phyloP scores from a whole-genome alignment of 2,113 vertebrate species.

The Gobio gobio region DNA sequence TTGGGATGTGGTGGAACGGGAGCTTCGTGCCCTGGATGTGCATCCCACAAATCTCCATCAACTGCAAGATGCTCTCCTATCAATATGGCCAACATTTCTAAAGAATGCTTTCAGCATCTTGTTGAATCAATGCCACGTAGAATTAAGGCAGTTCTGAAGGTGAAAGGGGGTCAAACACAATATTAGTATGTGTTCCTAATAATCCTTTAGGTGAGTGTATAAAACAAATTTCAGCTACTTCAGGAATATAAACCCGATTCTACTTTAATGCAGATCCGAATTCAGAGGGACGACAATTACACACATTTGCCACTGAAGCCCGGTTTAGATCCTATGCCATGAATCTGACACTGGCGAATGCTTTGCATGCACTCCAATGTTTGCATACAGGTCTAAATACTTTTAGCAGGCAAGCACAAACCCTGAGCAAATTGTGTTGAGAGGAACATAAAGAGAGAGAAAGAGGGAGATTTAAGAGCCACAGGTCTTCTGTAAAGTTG shows the following conservation, averaged over 20 bases:
- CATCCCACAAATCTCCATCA: too few species aligned
- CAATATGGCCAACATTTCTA: too few species aligned
- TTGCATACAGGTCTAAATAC: background rate
- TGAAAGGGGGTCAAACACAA: too few species aligned
- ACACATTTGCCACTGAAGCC: background rate
- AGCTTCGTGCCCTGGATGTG: too few species aligned
- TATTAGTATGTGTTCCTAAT: too few species aligned
- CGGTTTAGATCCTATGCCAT: background rate
- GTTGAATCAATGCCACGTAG: too few species aligned
- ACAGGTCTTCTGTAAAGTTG: background rate
- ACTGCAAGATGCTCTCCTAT: too few species aligned
- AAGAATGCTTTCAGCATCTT: too few species aligned
- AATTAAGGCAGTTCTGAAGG: too few species aligned
- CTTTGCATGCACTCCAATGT: slow-evolving; percentile 15
- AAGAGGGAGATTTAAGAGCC: slow-evolving; percentile 2
- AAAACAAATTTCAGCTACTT: background rate
- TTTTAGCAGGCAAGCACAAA: background rate
- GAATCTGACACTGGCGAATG: background rate
- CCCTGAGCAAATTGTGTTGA: background rate
- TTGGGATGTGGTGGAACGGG: too few species aligned
- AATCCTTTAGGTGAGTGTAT: too few species aligned
- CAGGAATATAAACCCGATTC: background rate
- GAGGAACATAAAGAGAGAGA: background rate
- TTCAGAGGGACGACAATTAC: background rate
- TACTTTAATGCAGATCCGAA: background rate